Percentiles rank a stretch among this genome's conserved stretches.
Conservation (phyloP, 1,140 invertebrate species). For the Papilio polytes region DNA sequence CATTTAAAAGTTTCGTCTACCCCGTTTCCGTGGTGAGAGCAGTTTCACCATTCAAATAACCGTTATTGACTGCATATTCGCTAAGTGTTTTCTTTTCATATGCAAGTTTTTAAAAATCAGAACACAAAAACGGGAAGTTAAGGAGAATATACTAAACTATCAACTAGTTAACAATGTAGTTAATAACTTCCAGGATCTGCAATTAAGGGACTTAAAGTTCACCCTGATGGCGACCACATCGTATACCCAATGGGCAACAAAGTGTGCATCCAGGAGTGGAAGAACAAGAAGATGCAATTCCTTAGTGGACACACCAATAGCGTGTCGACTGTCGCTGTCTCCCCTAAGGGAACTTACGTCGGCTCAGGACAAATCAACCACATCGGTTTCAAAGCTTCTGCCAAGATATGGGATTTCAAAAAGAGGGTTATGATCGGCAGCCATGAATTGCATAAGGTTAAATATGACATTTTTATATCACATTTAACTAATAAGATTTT, state of each 20-base stretch:
- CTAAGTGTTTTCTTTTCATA: too few relatives aligned
- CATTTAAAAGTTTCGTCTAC: too few relatives aligned
- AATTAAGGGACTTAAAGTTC: conserved; percentile 88
- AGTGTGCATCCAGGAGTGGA: conserved; percentile 91
- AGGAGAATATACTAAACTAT: too few relatives aligned
- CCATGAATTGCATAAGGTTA: conserved; percentile 85
- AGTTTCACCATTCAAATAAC: too few relatives aligned
- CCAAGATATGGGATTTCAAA: conserved; percentile 95
- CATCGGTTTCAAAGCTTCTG: conserved; percentile 94
- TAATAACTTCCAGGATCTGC: conserved; percentile 87
- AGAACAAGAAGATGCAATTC: conserved; percentile 89
- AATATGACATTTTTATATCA: too few relatives aligned
- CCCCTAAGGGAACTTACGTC: conserved; percentile 90
- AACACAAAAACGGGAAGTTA: too few relatives aligned
- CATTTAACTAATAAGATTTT: too few relatives aligned
- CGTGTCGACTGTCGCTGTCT: conserved; percentile 92
- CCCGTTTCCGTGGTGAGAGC: too few relatives aligned
- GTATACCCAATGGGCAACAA: conserved; percentile 94
- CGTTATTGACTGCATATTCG: too few relatives aligned
- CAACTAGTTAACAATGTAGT: too few relatives aligned
- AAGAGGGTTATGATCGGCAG: conserved; percentile 85
- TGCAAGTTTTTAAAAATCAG: too few relatives aligned
- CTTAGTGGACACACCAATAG: conserved; percentile 93
- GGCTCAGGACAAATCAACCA: conserved; percentile 96
- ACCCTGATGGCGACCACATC: conserved; percentile 85